These are phyloP conservation scores for Pachliopta kotzebuea DNA, from an alignment of 2,888 invertebrate genomes.

Conservation along the genomic window DNA sequence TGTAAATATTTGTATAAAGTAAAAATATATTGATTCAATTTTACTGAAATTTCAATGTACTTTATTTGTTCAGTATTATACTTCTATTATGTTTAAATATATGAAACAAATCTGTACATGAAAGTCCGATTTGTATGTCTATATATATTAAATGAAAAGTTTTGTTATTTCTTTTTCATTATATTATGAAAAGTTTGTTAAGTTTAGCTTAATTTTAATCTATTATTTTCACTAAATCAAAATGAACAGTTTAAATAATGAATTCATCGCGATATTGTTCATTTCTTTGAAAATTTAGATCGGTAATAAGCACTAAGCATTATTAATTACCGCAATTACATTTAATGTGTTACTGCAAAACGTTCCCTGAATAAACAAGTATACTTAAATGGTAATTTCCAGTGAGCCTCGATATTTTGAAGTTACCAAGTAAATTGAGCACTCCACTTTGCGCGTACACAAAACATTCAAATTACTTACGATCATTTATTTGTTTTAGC, in stretches of 20 bases:
- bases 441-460: background rate
- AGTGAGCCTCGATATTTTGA: constrained; percentile 13
- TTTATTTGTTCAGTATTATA: too few species aligned
- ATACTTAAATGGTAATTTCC: constrained; percentile 21
- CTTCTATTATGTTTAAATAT: too few species aligned
- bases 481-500: background rate
- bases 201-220: background rate
- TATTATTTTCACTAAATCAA: background rate
- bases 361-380: constrained; percentile 22
- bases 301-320: constrained; percentile 21
- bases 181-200: too few species aligned
- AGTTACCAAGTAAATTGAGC: constrained; percentile 11
- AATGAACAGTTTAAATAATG: background rate
- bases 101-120: too few species aligned
- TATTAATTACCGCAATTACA: constrained; percentile 24
- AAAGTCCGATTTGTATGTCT: too few species aligned
- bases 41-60: too few species aligned
- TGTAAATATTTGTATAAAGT: too few species aligned
- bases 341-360: constrained; percentile 19
- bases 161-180: too few species aligned
- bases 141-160: too few species aligned
- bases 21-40: too few species aligned
- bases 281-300: constrained; percentile 5
- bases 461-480: background rate
- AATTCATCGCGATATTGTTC: background rate